These are phyloP conservation scores for Plectropomus leopardus DNA, from an alignment of 2,113 vertebrate genomes.

Conservation along the genomic window DNA sequence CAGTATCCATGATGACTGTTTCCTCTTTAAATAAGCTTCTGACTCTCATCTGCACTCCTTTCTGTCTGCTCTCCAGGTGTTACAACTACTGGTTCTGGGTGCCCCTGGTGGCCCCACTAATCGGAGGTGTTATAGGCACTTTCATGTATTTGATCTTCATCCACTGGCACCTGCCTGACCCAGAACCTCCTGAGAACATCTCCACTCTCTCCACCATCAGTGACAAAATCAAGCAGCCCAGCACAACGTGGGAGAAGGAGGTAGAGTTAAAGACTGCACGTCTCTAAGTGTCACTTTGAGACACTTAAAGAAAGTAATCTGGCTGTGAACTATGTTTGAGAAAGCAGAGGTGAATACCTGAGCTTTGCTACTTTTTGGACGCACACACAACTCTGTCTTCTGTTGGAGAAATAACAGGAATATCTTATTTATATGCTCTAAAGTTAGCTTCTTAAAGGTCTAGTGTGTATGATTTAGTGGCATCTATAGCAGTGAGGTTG, in stretches of 20 bases:
- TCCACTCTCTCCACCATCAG: conserved; percentile 13
- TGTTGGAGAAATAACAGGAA: not conserved
- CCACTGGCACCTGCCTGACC: conserved; percentile 84
- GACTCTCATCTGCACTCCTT: not conserved
- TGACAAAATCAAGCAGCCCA: conserved; percentile 21
- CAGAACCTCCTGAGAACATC: conserved; percentile 31
- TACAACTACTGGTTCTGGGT: conserved; percentile 88
- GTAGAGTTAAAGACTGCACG: conserved; percentile 54
- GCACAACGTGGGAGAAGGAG: conserved; percentile 1
- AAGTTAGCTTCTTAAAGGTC: not conserved
- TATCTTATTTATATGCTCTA: not conserved
- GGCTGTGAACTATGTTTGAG: not conserved
- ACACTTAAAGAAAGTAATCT: not conserved
- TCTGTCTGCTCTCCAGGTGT: conserved; percentile 70
- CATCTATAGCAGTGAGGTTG: no score
- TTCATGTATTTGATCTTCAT: conserved; percentile 82
- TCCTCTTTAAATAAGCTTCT: no score
- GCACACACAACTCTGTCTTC: not conserved
- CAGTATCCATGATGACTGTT: no score
- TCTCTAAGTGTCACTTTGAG: conserved; percentile 51
- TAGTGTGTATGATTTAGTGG: no score
- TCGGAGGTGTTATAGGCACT: conserved; percentile 74
- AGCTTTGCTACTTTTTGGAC: not conserved
- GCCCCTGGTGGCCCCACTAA: conserved; percentile 80
- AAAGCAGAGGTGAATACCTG: not conserved